These are phyloP conservation scores for Myrmophylax atrothorax DNA, from an alignment of 2,113 vertebrate species.

Conservation along the genomic window DNA sequence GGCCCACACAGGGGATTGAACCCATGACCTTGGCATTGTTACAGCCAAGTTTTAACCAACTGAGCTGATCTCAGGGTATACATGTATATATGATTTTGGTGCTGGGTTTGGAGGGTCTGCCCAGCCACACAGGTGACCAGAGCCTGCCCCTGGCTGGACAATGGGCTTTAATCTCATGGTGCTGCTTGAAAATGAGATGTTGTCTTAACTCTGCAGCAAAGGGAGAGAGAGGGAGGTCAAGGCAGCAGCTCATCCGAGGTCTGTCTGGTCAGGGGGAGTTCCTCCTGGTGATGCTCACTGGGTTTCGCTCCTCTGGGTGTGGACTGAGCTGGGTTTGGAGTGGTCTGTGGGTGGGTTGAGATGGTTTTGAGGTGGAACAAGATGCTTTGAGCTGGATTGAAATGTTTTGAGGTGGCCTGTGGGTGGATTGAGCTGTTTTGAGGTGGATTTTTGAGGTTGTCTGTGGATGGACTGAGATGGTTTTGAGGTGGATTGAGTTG, in stretches of 20 bases:
- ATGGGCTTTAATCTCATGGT: background rate
- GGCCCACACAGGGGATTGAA: too few relatives aligned
- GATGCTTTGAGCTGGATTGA: background rate
- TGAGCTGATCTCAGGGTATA: too few relatives aligned
- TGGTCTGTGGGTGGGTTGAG: background rate
- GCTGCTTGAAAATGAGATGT: background rate
- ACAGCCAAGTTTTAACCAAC: too few relatives aligned
- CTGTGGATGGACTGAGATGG: background rate
- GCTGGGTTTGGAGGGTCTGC: background rate
- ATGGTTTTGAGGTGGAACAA: background rate
- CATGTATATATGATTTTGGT: fast-evolving
- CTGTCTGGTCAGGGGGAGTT: background rate
- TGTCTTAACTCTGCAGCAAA: background rate
- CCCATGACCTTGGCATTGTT: too few relatives aligned
- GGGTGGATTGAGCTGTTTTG: background rate
- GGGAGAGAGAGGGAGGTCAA: background rate
- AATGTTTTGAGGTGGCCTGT: background rate
- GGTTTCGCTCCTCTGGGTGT: background rate
- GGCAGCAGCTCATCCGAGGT: background rate
- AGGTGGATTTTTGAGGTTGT: background rate
- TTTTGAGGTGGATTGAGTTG: background rate
- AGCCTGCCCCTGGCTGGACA: background rate
- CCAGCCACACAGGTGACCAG: background rate
- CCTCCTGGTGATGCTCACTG: background rate
- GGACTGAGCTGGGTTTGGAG: background rate